Evolutionary conservation across 2,113 vertebrate species (phyloP), one percentile per base, ranked within the genome.

Genomic region (Vicugna pacos): DNA sequence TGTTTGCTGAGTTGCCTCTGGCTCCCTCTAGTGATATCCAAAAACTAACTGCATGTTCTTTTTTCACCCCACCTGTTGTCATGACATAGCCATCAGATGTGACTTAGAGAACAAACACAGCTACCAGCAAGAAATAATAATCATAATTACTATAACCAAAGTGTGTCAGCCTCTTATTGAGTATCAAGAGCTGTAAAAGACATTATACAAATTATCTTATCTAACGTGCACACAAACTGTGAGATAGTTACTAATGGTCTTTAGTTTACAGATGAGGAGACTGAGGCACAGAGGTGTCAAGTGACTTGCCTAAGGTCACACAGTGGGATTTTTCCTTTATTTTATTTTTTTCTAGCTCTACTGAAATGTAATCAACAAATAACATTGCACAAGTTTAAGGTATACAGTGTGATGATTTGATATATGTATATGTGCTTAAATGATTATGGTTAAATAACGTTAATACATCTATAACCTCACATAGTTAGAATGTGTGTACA

Each of bases 1-100:
- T 10, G 69, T 6, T 22, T 62, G 54, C 75, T 96, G 24, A 11
- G 65, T 65, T 96, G 79, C 30, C 90, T 97, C 73, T 97, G 80
- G 85, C 94, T 91, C 90, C 95, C 94, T 96, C 97, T 97, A 93
- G 81, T 93, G 94, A 69, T 24, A 56, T 1, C 28, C 60, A 54
- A 70, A 73, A 77, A 48, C 46, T 8, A 52, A 67, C 48, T 22
- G 7, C 20, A 15, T 12, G 8, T 62, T 80, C 10, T 76, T 26
- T 2, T n/a, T 89, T 67, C 15, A 50, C 62, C 9, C 16, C n/a
- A n/a, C 32, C 22, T 20, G 10, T 20, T 58, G 20, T 38, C 22
- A 73, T 89, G 93, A 77, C 26, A 70, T 8, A 54, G 22, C 12
- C 15, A 8, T 58, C 50, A n/a, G 32, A 64, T 35, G 10, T 42